A percentile compares a stretch with the other conserved stretches of the same genome.
Evolutionary conservation across 2,888 invertebrate genomes (phyloP).

Genomic region (Philereme transversata): DNA sequence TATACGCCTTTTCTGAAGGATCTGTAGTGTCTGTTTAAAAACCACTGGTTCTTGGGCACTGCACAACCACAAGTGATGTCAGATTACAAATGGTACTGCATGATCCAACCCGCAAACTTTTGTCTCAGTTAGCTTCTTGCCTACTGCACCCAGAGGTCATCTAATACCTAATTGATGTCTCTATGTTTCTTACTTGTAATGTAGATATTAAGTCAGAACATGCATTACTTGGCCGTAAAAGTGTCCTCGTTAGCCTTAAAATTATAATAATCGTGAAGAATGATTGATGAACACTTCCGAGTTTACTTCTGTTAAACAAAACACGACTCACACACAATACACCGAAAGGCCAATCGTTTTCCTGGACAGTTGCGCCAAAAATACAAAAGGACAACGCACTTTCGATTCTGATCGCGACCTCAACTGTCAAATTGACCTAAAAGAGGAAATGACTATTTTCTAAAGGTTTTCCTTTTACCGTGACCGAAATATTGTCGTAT

Average conservation of each 20-base stretch:
- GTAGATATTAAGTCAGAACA: too few relatives aligned
- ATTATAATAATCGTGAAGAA: background rate
- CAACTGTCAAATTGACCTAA: slow-evolving; percentile 30
- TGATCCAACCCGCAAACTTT: too few relatives aligned
- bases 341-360: slow-evolving; percentile 28
- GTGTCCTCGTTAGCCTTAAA: background rate
- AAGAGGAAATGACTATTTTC: slow-evolving; percentile 21
- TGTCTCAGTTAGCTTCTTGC: too few relatives aligned
- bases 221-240: too few relatives aligned
- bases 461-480: slow-evolving; percentile 12
- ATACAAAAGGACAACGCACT: slow-evolving; percentile 26
- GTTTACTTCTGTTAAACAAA: background rate
- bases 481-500: background rate
- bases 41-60: too few relatives aligned
- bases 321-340: slow-evolving; percentile 15
- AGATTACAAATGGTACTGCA: too few relatives aligned
- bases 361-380: slow-evolving; percentile 20
- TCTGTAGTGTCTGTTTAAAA: too few relatives aligned
- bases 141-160: too few relatives aligned
- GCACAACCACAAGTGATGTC: too few relatives aligned
- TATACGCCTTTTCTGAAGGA: too few relatives aligned
- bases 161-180: too few relatives aligned
- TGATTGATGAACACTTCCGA: background rate
- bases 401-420: slow-evolving; percentile 28
- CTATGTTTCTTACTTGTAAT: too few relatives aligned